Percentiles rank a stretch among this genome's conserved stretches.
These are phyloP conservation scores for Scelioninae gen. 2 DNA, from an alignment of 2,888 invertebrate species.

Conservation along the genomic window DNA sequence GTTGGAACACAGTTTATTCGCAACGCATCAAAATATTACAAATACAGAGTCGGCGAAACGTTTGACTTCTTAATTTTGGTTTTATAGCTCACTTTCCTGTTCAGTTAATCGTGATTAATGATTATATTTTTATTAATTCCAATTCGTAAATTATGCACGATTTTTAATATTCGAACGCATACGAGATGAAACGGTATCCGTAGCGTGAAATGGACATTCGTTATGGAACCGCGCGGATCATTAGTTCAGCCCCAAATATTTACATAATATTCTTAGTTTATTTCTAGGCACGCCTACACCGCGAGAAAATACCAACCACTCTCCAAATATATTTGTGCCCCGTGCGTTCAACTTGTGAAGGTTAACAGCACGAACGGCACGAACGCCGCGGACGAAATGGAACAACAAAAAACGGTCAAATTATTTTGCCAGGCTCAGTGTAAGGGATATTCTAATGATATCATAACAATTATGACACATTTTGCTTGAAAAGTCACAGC, in stretches of 20 bases:
- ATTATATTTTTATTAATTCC: conserved; percentile 23
- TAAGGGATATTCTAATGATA: conserved; percentile 43
- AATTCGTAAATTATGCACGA: neutral
- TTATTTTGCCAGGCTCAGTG: conserved; percentile 31
- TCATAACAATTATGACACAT: conserved; percentile 51
- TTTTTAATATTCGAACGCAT: conserved; percentile 16
- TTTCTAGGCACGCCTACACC: conserved; percentile 49
- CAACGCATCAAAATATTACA: too few species aligned
- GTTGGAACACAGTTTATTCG: too few species aligned
- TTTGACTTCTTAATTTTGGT: too few species aligned
- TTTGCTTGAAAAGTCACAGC: conserved; percentile 23
- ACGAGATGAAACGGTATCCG: conserved; percentile 20
- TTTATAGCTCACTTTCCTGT: too few species aligned
- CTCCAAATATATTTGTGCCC: conserved; percentile 23
- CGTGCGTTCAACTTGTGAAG: conserved; percentile 52
- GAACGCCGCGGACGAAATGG: conserved; percentile 20
- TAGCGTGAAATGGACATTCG: conserved; percentile 49
- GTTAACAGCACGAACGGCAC: conserved; percentile 43
- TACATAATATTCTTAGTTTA: conserved; percentile 52
- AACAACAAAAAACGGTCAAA: conserved; percentile 40
- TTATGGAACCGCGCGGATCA: conserved; percentile 24
- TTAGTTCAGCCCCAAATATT: conserved; percentile 47
- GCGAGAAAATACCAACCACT: conserved; percentile 32
- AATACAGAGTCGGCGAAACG: too few species aligned
- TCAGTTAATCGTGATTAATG: conserved; percentile 31